Evolutionary conservation across 2,113 vertebrate genomes (phyloP).

Genomic region (Apus apus): DNA sequence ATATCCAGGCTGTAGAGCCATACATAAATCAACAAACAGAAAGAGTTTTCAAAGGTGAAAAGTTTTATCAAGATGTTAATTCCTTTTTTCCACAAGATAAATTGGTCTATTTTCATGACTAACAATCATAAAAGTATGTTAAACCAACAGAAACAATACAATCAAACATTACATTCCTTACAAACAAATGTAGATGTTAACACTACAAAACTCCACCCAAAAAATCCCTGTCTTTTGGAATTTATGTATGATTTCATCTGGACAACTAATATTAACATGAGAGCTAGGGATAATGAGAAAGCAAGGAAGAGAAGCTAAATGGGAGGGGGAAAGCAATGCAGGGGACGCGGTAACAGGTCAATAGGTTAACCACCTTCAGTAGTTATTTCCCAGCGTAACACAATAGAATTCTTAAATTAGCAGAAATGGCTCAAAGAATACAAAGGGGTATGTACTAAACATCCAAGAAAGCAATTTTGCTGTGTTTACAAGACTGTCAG

Average conservation of each 20-base stretch:
- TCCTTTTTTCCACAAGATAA: not conserved
- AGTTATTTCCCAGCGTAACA: not conserved
- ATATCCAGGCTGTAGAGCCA: conserved; percentile 22
- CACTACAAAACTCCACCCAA: not conserved
- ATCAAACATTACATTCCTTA: not conserved
- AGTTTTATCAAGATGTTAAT: conserved; percentile 28
- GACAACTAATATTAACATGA: not conserved
- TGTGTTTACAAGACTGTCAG: not conserved
- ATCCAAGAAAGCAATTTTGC: not conserved
- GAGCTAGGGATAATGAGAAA: not conserved
- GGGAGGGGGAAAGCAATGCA: not conserved
- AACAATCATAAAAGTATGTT: not conserved
- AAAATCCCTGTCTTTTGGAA: not conserved
- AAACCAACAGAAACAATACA: not conserved
- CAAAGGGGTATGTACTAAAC: not conserved
- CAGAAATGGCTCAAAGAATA: not conserved
- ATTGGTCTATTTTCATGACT: not conserved
- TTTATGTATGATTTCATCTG: not conserved
- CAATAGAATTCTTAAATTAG: not conserved
- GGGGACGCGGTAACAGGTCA: not conserved
- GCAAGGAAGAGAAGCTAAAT: not conserved
- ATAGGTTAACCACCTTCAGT: not conserved
- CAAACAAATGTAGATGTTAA: not conserved
- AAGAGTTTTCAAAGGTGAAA: conserved; percentile 33
- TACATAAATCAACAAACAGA: conserved; percentile 38